Percentiles rank a stretch among this genome's conserved stretches.
phyloP scores from a whole-genome alignment of 2,888 invertebrate species.

The Harpalus rufipes region DNA sequence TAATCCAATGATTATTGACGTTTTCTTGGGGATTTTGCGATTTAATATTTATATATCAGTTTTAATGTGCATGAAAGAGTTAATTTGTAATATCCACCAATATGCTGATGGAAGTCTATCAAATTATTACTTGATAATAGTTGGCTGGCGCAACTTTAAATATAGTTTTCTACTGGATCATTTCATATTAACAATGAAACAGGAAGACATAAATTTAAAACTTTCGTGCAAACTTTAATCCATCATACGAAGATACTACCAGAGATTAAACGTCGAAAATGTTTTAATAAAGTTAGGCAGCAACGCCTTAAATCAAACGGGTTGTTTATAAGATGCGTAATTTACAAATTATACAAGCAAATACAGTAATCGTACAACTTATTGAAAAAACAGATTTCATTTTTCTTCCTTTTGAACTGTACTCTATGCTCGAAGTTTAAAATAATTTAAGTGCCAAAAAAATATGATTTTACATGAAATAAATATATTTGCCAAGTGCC shows the following conservation, averaged over 20 bases:
- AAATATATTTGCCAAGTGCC: no score
- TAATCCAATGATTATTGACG: no score
- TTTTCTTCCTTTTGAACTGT: no score
- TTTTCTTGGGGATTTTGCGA: no score
- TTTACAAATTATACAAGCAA: no score
- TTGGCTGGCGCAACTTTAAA: constrained; percentile 43
- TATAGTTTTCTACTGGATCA: constrained; percentile 34
- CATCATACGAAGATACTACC: constrained; percentile 50
- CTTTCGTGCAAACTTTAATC: constrained; percentile 52
- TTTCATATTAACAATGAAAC: constrained; percentile 34
- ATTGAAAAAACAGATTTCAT: no score
- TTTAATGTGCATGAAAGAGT: background rate
- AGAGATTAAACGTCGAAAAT: constrained; percentile 57
- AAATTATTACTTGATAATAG: constrained; percentile 42
- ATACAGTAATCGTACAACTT: no score
- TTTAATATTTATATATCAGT: no score
- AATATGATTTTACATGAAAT: no score
- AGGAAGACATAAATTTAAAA: constrained; percentile 60
- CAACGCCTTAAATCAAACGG: background rate
- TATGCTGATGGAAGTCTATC: constrained; percentile 36
- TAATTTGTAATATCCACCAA: constrained; percentile 15
- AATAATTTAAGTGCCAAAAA: no score
- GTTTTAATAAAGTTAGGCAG: constrained; percentile 51
- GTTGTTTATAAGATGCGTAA: no score
- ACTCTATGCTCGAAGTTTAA: no score